Evolutionary conservation across 2,888 invertebrate species (phyloP).

Genomic region (Synergus umbraculus): DNA sequence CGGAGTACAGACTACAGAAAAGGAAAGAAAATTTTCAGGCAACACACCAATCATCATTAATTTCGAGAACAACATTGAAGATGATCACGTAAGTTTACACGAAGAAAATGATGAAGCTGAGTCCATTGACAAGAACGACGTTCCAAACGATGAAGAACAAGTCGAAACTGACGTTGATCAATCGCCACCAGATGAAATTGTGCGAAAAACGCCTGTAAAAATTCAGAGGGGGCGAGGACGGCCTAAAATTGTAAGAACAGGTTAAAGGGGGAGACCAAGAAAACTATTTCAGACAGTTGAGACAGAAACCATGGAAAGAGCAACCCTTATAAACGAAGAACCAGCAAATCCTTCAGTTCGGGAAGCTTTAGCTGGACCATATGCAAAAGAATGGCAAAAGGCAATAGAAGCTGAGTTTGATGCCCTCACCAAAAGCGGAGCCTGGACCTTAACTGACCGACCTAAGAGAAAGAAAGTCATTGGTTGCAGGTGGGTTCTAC

Average conservation of each 20-base stretch:
- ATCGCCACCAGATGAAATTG: not conserved
- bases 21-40: too few species aligned
- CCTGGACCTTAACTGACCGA: not conserved
- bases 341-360: not conserved
- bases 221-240: not conserved
- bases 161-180: not conserved
- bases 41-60: too few species aligned
- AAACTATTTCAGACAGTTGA: not conserved
- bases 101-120: not conserved
- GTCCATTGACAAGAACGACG: not conserved
- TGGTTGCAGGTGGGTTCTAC: not conserved
- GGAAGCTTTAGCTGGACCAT: not conserved
- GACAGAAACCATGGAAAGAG: not conserved
- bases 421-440: not conserved
- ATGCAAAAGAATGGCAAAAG: not conserved
- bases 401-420: not conserved
- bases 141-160: not conserved
- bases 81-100: not conserved
- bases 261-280: not conserved
- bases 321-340: not conserved
- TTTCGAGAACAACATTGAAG: too few species aligned
- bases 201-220: not conserved
- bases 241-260: not conserved
- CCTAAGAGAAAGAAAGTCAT: not conserved
- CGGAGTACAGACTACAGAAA: too few species aligned